Percentiles rank a stretch among this genome's conserved stretches.
phyloP scores from a whole-genome alignment of 2,113 vertebrate species.

The Sigmodon hispidus region DNA sequence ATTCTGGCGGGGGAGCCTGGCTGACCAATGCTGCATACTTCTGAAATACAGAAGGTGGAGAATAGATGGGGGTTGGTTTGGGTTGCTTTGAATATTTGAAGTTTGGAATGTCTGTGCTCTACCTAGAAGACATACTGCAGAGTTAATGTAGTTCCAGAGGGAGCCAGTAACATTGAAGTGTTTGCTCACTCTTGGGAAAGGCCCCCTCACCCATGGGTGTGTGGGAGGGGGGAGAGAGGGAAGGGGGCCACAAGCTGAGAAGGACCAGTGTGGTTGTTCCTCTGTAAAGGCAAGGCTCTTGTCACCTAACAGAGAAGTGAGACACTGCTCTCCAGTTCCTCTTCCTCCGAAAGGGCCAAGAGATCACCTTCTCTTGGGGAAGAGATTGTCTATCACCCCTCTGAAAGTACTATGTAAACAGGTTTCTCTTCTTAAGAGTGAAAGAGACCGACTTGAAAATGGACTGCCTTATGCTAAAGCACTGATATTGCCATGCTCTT shows the following conservation, averaged over 20 bases:
- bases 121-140: fast-evolving
- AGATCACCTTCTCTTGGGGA: not conserved
- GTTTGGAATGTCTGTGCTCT: not conserved
- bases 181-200: not conserved
- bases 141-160: not conserved
- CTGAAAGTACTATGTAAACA: not conserved
- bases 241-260: not conserved
- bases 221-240: not conserved
- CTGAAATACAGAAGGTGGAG: not conserved
- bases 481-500: not conserved
- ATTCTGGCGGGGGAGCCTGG: not conserved
- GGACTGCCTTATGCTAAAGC: not conserved
- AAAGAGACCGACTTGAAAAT: not conserved
- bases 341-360: not conserved
- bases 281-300: fast-evolving
- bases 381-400: not conserved
- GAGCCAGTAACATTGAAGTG: fast-evolving
- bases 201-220: fast-evolving
- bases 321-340: fast-evolving
- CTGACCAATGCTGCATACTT: fast-evolving
- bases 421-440: not conserved
- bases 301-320: not conserved
- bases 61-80: fast-evolving
- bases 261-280: fast-evolving
- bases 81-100: not conserved